Percentiles rank a stretch among this genome's conserved stretches.
Conservation (phyloP, 2,113 vertebrate genomes). For the Microcebus jonahi region DNA sequence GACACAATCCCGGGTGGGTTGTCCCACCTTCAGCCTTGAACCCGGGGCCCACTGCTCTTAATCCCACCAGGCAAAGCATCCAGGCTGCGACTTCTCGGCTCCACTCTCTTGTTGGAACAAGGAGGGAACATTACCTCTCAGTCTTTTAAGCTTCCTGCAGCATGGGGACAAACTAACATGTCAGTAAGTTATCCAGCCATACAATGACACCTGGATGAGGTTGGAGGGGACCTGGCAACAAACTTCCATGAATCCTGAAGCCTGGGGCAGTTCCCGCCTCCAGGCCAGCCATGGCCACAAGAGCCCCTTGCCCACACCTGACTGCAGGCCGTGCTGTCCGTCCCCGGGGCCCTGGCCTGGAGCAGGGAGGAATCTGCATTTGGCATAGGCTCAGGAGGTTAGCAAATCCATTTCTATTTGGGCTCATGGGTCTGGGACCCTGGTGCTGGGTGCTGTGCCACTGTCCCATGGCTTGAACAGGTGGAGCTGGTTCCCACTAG, state of each 20-base stretch:
- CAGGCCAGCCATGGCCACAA: not conserved
- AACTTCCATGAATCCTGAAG: not conserved
- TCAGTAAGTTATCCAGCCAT: not conserved
- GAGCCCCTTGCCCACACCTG: not conserved
- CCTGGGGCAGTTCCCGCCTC: not conserved
- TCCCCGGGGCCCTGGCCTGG: not conserved
- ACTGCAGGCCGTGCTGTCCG: not conserved
- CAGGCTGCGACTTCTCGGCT: not conserved
- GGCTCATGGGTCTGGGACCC: not conserved
- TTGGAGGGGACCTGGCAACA: not conserved
- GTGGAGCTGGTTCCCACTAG: not conserved
- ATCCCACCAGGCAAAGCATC: not conserved
- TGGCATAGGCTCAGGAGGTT: not conserved
- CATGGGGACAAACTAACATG: not conserved
- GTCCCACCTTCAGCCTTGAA: not conserved
- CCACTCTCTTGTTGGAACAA: not conserved
- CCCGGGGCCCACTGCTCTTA: not conserved
- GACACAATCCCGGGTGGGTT: not conserved
- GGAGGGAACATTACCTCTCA: not conserved
- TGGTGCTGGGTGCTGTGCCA: not conserved
- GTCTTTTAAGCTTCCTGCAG: not conserved
- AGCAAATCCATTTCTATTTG: not conserved
- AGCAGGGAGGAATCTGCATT: not conserved
- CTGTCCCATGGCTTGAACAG: not conserved
- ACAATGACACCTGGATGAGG: not conserved